phyloP scores from a whole-genome alignment of 2,113 vertebrate species.

The Colius striatus region DNA sequence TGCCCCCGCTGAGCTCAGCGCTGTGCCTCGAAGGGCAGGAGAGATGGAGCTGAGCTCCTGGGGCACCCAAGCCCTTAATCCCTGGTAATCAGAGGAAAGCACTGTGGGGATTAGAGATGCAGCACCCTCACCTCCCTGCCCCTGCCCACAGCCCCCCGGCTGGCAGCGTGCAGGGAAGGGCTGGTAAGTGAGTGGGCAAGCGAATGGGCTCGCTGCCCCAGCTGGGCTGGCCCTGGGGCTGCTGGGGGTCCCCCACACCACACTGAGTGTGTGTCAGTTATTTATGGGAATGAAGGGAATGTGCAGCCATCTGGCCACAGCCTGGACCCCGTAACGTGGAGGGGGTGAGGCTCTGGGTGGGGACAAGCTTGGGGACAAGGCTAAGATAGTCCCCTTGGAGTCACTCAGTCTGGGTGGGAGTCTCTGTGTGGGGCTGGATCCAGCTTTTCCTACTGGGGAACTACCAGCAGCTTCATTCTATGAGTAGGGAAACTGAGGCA shows the following conservation, averaged over 20 bases:
- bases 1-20: fast-evolving
- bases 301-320: neutral
- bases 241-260: neutral
- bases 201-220: fast-evolving
- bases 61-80: conserved; percentile 32
- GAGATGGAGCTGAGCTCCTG: neutral
- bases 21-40: conserved; percentile 8
- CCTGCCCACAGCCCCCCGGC: neutral
- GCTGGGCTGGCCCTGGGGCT: fast-evolving
- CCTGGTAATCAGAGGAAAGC: conserved; percentile 40
- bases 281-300: neutral
- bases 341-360: neutral
- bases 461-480: neutral
- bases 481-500: neutral
- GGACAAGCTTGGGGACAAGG: neutral
- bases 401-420: neutral
- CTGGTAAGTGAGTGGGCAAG: fast-evolving
- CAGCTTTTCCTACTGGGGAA: neutral
- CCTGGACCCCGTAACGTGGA: fast-evolving
- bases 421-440: neutral
- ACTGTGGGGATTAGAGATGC: neutral
- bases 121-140: neutral
- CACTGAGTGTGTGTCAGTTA: neutral
- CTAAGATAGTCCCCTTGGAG: neutral
- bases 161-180: fast-evolving